Evolutionary conservation across 2,888 invertebrate species (phyloP).

Genomic region (Agrochola litura): DNA sequence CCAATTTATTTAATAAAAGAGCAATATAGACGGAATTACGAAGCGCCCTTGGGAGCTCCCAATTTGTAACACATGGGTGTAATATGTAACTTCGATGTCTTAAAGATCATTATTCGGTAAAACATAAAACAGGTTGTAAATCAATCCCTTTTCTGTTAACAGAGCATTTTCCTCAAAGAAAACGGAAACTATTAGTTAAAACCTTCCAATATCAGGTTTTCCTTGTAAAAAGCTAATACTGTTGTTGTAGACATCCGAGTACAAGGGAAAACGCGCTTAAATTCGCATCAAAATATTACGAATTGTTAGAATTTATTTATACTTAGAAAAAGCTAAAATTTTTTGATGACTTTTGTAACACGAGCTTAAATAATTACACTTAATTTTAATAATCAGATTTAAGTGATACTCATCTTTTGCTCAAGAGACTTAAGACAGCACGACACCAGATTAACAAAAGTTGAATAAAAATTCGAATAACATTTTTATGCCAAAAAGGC

Average conservation of each 20-base stretch:
- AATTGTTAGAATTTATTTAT: neutral
- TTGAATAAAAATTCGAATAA: constrained; percentile 8
- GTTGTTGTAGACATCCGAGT: neutral
- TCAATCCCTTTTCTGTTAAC: neutral
- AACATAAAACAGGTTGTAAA: constrained; percentile 3
- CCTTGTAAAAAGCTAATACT: neutral
- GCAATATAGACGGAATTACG: constrained; percentile 33
- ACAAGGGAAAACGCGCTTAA: neutral
- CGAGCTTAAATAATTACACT: neutral
- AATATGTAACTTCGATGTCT: constrained; percentile 25
- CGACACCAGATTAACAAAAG: neutral
- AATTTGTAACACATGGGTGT: constrained; percentile 34
- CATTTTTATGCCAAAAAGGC: constrained; percentile 29
- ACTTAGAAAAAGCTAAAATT: neutral
- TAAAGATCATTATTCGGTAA: constrained; percentile 22
- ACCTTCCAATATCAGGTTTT: neutral
- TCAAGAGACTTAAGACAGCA: neutral
- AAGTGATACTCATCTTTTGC: neutral
- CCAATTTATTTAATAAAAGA: constrained; percentile 44
- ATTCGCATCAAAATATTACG: neutral
- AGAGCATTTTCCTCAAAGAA: constrained; percentile 10
- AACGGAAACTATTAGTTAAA: neutral
- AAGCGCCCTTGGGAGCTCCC: constrained; percentile 17
- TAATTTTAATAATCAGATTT: neutral
- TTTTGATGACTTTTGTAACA: neutral